Percentiles rank a stretch among this genome's conserved stretches.
Conservation (phyloP, 2,113 vertebrate species). For the Chelonoidis abingdonii region DNA sequence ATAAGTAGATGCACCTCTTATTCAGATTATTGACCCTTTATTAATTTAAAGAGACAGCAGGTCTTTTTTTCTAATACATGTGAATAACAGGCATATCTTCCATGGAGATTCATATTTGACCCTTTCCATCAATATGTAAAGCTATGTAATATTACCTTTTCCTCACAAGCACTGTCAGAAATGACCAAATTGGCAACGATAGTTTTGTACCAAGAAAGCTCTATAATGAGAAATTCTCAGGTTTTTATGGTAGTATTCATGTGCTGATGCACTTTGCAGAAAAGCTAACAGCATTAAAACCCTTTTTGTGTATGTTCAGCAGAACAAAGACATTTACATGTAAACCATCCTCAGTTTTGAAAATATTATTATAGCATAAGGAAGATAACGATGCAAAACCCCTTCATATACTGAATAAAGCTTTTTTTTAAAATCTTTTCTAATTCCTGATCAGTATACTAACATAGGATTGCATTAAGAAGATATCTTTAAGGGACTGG, state of each 20-base stretch:
- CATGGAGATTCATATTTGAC: not conserved
- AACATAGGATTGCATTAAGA: conserved; percentile 35
- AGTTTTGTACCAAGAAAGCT: not conserved
- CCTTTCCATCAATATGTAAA: not conserved
- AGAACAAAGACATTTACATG: not conserved
- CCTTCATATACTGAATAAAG: conserved; percentile 25
- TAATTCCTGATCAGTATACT: conserved; percentile 58
- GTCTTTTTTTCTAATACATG: not conserved
- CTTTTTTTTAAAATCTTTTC: conserved; percentile 24
- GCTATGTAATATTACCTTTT: not conserved
- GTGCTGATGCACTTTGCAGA: not conserved
- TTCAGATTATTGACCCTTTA: not conserved
- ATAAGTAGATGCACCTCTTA: not conserved
- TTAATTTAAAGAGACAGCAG: not conserved
- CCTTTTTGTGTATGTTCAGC: not conserved
- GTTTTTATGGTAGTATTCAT: not conserved
- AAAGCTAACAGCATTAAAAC: not conserved
- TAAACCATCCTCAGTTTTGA: not conserved
- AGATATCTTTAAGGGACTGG: not conserved
- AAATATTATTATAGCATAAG: conserved; percentile 16
- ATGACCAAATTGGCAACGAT: not conserved
- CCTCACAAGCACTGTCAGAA: not conserved
- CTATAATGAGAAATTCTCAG: not conserved
- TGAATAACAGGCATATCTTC: not conserved
- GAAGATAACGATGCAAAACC: conserved; percentile 38